A percentile compares a stretch with the other conserved stretches of the same genome.
These are phyloP conservation scores for Koerneria pararmatus DNA, from an alignment of 2,888 invertebrate species.

Conservation along the genomic window DNA sequence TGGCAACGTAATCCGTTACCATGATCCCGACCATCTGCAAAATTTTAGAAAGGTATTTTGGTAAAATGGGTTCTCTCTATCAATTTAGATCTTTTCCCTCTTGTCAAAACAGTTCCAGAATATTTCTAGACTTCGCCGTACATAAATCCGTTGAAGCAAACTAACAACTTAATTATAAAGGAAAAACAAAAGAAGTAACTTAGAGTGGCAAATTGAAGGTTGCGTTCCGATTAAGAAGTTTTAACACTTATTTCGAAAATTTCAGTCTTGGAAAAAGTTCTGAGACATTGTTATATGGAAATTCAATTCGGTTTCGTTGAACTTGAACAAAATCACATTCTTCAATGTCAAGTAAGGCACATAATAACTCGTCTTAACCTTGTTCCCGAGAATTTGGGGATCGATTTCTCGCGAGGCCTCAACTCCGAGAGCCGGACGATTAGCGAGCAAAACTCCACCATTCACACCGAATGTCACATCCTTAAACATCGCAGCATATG, in stretches of 20 bases:
- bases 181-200: not conserved
- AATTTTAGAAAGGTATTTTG: not conserved
- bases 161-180: not conserved
- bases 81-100: not conserved
- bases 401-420: constrained; percentile 24
- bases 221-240: too few relatives aligned
- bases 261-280: too few relatives aligned
- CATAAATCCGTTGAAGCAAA: not conserved
- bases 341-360: not conserved
- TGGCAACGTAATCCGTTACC: constrained; percentile 53
- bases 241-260: too few relatives aligned
- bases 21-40: constrained; percentile 55
- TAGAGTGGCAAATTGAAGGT: not conserved
- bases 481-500: constrained; percentile 26
- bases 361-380: constrained; percentile 16
- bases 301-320: too few relatives aligned
- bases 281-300: too few relatives aligned
- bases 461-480: constrained; percentile 56
- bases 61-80: not conserved
- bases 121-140: not conserved
- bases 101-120: too few relatives aligned
- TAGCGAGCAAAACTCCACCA: constrained; percentile 51
- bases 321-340: too few relatives aligned
- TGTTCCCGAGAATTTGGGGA: constrained; percentile 32
- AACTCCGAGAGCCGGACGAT: constrained; percentile 36